Evolutionary conservation across 2,888 invertebrate species (phyloP).

Genomic region (Epirrita christyi): DNA sequence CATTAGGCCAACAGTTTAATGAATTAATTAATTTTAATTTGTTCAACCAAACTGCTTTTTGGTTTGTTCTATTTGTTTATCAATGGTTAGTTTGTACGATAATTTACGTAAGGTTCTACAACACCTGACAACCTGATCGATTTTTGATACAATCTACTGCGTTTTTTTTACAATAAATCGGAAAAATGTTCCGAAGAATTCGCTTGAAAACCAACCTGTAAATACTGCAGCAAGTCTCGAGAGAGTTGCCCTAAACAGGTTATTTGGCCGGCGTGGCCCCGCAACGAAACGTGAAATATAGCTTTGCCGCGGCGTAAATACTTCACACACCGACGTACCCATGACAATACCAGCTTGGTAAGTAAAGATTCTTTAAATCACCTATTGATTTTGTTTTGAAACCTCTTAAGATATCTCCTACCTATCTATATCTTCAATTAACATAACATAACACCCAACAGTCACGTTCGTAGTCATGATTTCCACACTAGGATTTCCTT

Average conservation of each 20-base stretch:
- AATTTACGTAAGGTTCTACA: too few species aligned
- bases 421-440: too few species aligned
- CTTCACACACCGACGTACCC: constrained; percentile 31
- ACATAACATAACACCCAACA: too few species aligned
- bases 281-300: constrained; percentile 38
- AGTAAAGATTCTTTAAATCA: not conserved
- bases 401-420: not conserved
- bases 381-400: not conserved
- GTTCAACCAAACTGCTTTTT: too few species aligned
- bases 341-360: constrained; percentile 3
- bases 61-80: too few species aligned
- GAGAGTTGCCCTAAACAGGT: constrained; percentile 31
- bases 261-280: constrained; percentile 26
- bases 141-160: too few species aligned
- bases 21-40: too few species aligned
- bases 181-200: constrained; percentile 12
- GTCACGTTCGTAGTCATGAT: too few species aligned
- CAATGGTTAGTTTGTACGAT: too few species aligned
- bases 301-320: constrained; percentile 41
- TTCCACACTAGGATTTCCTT: too few species aligned
- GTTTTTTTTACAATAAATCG: constrained; percentile 6
- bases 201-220: constrained; percentile 28
- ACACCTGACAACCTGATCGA: too few species aligned
- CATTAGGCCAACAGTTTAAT: too few species aligned
- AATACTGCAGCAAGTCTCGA: constrained; percentile 33